These are phyloP conservation scores for Pseudolycoriella hygida DNA, from an alignment of 2,888 invertebrate species.

Conservation along the genomic window DNA sequence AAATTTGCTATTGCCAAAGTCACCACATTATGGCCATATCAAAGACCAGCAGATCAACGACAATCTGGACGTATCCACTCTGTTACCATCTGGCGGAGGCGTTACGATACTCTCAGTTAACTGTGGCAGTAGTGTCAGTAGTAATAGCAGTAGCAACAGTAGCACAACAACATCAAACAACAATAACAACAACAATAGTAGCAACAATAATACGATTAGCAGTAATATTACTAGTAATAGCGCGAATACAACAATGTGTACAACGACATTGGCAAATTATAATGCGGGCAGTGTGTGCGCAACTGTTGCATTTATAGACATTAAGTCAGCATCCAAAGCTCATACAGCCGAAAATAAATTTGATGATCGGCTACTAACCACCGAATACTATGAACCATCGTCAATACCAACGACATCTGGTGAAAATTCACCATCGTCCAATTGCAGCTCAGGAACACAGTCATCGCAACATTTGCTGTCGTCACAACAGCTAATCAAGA, in stretches of 20 bases:
- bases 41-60: constrained; percentile 4
- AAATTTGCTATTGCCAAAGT: constrained; percentile 7
- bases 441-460: constrained; percentile 2
- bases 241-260: background rate
- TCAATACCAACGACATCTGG: constrained; percentile 42
- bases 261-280: constrained; percentile 3
- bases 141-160: background rate
- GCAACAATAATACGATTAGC: constrained; percentile 1
- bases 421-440: constrained; percentile 27
- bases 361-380: constrained; percentile 73
- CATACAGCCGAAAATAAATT: constrained; percentile 78
- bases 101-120: constrained; percentile 5
- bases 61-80: constrained; percentile 3
- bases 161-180: constrained; percentile 2
- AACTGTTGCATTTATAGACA: constrained; percentile 91
- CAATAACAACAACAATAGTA: constrained; percentile 2
- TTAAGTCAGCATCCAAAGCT: constrained; percentile 88
- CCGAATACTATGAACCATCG: constrained; percentile 80
- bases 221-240: constrained; percentile 4
- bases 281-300: constrained; percentile 36
- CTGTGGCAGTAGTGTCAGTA: constrained; percentile 3
- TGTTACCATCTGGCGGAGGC: constrained; percentile 12
- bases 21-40: constrained; percentile 5
- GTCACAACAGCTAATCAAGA: background rate
- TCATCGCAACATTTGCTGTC: constrained; percentile 5